Evolutionary conservation across 2,113 vertebrate genomes (phyloP).

Genomic region (Sturnira hondurensis): DNA sequence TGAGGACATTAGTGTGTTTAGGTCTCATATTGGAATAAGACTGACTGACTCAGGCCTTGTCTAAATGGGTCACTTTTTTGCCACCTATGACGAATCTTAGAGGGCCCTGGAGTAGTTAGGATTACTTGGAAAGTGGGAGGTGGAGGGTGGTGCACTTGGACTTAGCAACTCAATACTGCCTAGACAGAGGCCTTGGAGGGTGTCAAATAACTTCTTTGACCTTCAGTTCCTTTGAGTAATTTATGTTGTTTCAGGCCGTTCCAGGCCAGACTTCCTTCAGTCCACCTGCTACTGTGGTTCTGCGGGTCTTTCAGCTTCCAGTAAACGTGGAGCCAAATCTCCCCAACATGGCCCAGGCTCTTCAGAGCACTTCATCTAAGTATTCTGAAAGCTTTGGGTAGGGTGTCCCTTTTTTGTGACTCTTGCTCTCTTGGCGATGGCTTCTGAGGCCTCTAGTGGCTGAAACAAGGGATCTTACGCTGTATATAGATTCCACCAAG

Average conservation of each 20-base stretch:
- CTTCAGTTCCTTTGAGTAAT: background rate
- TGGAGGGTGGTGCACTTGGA: background rate
- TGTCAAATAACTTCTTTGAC: background rate
- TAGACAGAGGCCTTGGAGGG: background rate
- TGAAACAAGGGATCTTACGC: background rate
- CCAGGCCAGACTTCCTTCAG: background rate
- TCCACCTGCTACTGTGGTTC: background rate
- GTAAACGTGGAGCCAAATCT: background rate
- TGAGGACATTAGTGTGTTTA: background rate
- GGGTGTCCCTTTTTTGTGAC: background rate
- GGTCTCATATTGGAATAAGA: background rate
- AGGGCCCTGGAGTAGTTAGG: background rate
- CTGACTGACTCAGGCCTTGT: background rate
- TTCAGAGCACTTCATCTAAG: background rate
- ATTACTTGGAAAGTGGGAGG: background rate
- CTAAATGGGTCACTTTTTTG: conserved; percentile 5
- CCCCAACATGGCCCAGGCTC: background rate
- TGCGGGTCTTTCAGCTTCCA: background rate
- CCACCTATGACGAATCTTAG: background rate
- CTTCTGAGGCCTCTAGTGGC: background rate
- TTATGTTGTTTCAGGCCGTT: background rate
- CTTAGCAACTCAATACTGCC: background rate
- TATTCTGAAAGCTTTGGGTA: background rate
- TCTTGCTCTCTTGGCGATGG: background rate
- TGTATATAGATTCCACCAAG: background rate